Percentiles rank a stretch among this genome's conserved stretches.
These are phyloP conservation scores for Sinocyclocheilus grahami DNA, from an alignment of 2,113 vertebrate genomes.

Conservation along the genomic window DNA sequence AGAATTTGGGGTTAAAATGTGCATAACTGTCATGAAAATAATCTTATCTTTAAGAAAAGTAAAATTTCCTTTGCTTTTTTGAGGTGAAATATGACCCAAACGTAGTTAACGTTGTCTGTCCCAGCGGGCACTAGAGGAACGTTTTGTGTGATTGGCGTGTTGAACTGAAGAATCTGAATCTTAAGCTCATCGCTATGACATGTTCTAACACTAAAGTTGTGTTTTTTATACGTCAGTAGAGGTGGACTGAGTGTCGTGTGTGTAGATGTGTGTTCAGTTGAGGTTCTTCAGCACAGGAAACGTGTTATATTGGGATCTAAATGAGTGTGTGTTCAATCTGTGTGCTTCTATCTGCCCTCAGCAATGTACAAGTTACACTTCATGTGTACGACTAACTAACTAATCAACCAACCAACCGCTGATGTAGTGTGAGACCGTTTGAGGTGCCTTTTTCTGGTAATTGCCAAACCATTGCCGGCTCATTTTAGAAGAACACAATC, in stretches of 20 bases:
- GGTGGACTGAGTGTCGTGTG: not conserved
- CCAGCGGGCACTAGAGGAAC: not conserved
- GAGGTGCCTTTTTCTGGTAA: constrained; percentile 50
- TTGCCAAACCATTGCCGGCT: constrained; percentile 40
- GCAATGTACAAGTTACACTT: constrained; percentile 7
- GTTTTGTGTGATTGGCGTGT: not conserved
- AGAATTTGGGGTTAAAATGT: not conserved
- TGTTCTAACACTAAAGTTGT: not conserved
- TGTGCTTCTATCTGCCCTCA: constrained; percentile 29
- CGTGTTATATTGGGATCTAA: constrained; percentile 30
- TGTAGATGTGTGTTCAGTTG: constrained; percentile 17
- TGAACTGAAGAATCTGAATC: not conserved
- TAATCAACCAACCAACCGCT: not conserved
- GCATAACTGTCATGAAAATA: not conserved
- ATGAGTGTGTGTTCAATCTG: constrained; percentile 31
- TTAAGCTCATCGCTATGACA: not conserved
- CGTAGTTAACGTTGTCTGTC: not conserved
- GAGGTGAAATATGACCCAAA: not conserved
- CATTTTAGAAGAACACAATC: constrained; percentile 13
- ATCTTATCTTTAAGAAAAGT: not conserved
- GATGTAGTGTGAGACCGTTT: not conserved
- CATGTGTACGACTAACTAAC: not conserved
- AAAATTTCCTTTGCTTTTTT: not conserved
- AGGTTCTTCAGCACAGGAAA: constrained; percentile 21
- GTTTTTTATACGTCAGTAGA: not conserved